These are phyloP conservation scores for Cryptocephalus moraei DNA, from an alignment of 2,888 invertebrate species.

Conservation along the genomic window DNA sequence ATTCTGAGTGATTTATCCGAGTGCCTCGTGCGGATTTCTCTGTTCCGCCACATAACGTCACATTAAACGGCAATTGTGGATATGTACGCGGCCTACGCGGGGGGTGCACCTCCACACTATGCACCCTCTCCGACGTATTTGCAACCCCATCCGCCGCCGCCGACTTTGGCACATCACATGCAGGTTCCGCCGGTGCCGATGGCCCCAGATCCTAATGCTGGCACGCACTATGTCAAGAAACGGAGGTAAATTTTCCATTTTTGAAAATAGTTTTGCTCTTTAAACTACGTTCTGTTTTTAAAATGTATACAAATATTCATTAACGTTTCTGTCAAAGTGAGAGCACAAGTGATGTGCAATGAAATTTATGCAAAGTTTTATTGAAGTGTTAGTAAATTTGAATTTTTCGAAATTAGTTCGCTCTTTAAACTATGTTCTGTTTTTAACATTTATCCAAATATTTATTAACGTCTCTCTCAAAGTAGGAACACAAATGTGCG, in stretches of 20 bases:
- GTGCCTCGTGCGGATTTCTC: too few relatives aligned
- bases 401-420: too few relatives aligned
- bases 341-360: too few relatives aligned
- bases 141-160: slow-evolving; percentile 34
- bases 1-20: too few relatives aligned
- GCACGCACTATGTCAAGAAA: slow-evolving; percentile 39
- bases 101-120: slow-evolving; percentile 39
- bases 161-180: slow-evolving; percentile 25
- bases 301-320: background rate
- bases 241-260: slow-evolving; percentile 14
- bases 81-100: slow-evolving; percentile 42
- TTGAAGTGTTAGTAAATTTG: too few relatives aligned
- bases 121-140: slow-evolving; percentile 39
- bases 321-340: too few relatives aligned
- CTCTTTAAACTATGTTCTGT: too few relatives aligned
- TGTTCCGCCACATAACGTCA: too few relatives aligned
- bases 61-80: slow-evolving; percentile 7
- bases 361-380: too few relatives aligned
- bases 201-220: slow-evolving; percentile 28
- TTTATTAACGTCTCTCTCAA: too few relatives aligned
- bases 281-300: background rate
- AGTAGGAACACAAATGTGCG: too few relatives aligned
- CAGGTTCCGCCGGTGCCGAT: slow-evolving; percentile 26
- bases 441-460: too few relatives aligned
- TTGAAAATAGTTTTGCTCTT: background rate